A percentile compares a stretch with the other conserved stretches of the same genome.
Conservation (phyloP, 53 echinoderm and acorn worm species). For the Echinometra lucunter region DNA sequence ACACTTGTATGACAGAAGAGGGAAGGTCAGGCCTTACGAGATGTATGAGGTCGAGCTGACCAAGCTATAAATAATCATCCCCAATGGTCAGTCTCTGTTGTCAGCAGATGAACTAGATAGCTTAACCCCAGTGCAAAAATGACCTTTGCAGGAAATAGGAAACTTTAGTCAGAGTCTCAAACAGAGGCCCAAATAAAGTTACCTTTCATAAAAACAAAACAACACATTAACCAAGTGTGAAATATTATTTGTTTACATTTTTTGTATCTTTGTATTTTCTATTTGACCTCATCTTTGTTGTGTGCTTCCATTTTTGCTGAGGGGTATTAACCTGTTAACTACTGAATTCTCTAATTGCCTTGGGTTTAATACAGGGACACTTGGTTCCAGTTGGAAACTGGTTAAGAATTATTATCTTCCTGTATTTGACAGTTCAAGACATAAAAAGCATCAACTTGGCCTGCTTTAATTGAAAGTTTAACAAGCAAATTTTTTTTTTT, state of each 20-base stretch:
- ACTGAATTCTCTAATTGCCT: no score
- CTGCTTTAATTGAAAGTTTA: no score
- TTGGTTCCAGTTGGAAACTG: no score
- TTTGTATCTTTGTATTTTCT: neutral
- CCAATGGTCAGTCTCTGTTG: neutral
- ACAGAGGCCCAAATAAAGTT: neutral
- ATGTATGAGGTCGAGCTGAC: constrained; percentile 16
- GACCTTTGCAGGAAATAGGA: neutral
- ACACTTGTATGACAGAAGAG: constrained; percentile 14
- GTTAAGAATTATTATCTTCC: neutral
- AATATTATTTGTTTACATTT: neutral
- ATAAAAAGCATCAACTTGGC: no score
- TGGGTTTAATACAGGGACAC: no score
- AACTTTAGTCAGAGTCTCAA: neutral
- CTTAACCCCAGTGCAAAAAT: neutral
- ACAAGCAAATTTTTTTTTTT: no score
- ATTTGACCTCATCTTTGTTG: neutral
- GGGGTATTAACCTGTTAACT: neutral
- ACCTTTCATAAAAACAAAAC: neutral
- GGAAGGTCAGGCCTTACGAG: constrained; percentile 1
- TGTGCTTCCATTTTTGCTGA: neutral
- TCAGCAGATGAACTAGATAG: neutral
- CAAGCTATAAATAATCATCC: neutral
- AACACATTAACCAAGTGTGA: neutral
- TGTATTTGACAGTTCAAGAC: neutral